Evolutionary conservation across 2,888 invertebrate genomes (phyloP).

Genomic region (Rhamphomyia laevipes): DNA sequence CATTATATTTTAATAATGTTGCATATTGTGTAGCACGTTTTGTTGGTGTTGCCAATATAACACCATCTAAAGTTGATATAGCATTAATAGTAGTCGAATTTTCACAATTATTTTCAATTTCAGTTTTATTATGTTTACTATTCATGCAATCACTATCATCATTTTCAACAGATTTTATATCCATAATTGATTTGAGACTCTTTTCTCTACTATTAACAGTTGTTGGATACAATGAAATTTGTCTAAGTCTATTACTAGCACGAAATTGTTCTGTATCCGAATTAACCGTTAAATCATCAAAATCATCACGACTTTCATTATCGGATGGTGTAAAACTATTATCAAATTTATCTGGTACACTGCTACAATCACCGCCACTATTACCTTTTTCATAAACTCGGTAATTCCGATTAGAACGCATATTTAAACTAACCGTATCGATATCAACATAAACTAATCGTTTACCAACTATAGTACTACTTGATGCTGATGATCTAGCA

Average conservation of each 20-base stretch:
- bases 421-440: background rate
- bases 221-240: background rate
- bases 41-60: slow-evolving; percentile 7
- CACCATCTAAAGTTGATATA: background rate
- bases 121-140: background rate
- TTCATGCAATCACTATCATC: background rate
- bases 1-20: slow-evolving; percentile 52
- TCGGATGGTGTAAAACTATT: background rate
- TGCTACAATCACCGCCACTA: background rate
- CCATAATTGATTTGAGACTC: background rate
- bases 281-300: slow-evolving; percentile 12
- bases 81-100: too few species aligned
- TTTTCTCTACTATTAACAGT: background rate
- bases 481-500: slow-evolving; percentile 14
- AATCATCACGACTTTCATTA: slow-evolving; percentile 2
- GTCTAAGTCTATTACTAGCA: background rate
- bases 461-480: slow-evolving; percentile 19
- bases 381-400: slow-evolving; percentile 5
- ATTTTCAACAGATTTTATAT: background rate
- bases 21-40: slow-evolving; percentile 48
- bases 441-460: slow-evolving; percentile 37
- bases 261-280: slow-evolving; percentile 13
- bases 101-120: slow-evolving; percentile 9
- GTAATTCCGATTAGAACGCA: slow-evolving; percentile 9
- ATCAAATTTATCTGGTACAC: background rate